Evolutionary conservation across 2,888 invertebrate species (phyloP).

Genomic region (Tanaodytes sp.): DNA sequence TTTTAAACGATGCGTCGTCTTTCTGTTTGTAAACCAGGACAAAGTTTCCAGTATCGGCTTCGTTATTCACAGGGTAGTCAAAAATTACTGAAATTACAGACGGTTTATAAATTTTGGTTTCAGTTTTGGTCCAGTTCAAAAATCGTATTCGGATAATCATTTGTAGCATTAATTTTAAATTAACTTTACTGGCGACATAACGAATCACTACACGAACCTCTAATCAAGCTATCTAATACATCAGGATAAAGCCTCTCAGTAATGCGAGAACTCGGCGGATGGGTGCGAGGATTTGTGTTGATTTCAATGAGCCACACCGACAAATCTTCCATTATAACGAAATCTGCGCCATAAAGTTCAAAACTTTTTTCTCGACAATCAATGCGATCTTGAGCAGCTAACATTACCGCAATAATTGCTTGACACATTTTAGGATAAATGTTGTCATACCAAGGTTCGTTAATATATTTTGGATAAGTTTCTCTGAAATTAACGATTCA

Average conservation of each 20-base stretch:
- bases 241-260: conserved; percentile 87
- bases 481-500: too few relatives aligned
- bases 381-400: conserved; percentile 84
- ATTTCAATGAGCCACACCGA: conserved; percentile 94
- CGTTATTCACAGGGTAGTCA: conserved; percentile 80
- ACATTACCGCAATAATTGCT: conserved; percentile 85
- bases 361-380: conserved; percentile 83
- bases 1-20: conserved; percentile 79
- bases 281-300: conserved; percentile 90
- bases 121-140: too few relatives aligned
- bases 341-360: conserved; percentile 92
- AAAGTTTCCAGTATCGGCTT: conserved; percentile 86
- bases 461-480: conserved; percentile 77
- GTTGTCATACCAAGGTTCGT: conserved; percentile 74
- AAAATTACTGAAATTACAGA: conserved; percentile 82
- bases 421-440: conserved; percentile 91
- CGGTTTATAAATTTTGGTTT: too few relatives aligned
- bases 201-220: too few relatives aligned
- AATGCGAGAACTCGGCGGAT: conserved; percentile 83
- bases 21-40: conserved; percentile 84
- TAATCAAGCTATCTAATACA: conserved; percentile 88
- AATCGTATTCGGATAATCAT: too few relatives aligned
- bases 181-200: too few relatives aligned
- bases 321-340: conserved; percentile 88
- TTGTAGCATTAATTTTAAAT: too few relatives aligned